Conservation (phyloP, 1,140 invertebrate species). For the Drosophila suzukii region DNA sequence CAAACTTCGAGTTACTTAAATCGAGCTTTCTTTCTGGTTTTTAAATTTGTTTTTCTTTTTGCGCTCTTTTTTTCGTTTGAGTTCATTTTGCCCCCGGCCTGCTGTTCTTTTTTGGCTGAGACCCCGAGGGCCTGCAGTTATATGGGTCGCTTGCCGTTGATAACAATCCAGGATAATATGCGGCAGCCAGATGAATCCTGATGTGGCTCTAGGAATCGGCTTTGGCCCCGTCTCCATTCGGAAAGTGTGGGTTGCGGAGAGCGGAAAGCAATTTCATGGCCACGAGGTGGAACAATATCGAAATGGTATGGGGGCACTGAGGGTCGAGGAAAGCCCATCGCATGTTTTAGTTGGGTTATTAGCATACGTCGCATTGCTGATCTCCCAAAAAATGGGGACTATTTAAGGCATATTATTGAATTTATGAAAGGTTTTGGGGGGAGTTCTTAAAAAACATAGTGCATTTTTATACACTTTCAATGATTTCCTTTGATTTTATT, state of each 20-base stretch:
- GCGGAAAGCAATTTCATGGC: constrained; percentile 75
- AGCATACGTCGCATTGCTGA: constrained; percentile 12
- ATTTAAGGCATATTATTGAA: background rate
- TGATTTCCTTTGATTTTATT: no score
- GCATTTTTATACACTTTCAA: no score
- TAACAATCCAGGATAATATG: constrained; percentile 64
- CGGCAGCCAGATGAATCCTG: constrained; percentile 44
- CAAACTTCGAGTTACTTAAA: background rate
- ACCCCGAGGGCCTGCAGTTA: constrained; percentile 57
- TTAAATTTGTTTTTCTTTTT: constrained; percentile 61
- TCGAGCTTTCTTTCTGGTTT: constrained; percentile 14
- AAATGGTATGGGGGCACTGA: background rate
- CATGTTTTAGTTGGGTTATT: constrained; percentile 18
- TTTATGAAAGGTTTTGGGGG: background rate
- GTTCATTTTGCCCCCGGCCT: constrained; percentile 62
- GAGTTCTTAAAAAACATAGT: background rate
- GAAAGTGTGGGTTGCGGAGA: constrained; percentile 5
- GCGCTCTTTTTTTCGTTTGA: constrained; percentile 57
- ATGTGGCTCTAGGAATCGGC: constrained; percentile 37
- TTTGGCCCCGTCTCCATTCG: constrained; percentile 17
- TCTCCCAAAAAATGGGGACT: background rate
- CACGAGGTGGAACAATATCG: constrained; percentile 67
- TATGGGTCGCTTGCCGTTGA: constrained; percentile 76
- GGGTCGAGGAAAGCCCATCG: background rate
- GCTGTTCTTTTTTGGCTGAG: constrained; percentile 41